Conservation (phyloP, 2,113 vertebrate genomes). For the Dinomys branickii region DNA sequence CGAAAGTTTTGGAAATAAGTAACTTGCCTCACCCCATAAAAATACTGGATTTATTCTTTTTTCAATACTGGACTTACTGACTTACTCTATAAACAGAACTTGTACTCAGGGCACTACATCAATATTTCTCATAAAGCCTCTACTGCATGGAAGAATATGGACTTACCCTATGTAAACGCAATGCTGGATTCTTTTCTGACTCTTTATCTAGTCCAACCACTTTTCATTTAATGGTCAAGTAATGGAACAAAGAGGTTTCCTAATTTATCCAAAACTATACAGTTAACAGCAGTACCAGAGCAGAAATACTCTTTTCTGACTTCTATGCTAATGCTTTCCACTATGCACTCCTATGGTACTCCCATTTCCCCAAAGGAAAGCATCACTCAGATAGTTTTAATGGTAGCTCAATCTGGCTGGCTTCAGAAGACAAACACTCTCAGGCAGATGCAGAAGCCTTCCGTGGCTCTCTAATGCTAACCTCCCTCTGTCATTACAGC, state of each 20-base stretch:
- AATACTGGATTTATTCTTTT: slow-evolving; percentile 5
- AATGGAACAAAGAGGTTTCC: slow-evolving; percentile 10
- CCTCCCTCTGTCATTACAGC: slow-evolving; percentile 25
- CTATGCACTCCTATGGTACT: neutral
- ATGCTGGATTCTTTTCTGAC: neutral
- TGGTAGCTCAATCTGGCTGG: neutral
- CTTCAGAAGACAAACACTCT: neutral
- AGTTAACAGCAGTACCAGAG: neutral
- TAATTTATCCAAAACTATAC: slow-evolving; percentile 12
- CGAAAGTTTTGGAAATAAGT: slow-evolving; percentile 51
- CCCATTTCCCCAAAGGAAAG: neutral
- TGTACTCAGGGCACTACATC: neutral
- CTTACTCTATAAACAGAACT: neutral
- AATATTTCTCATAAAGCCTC: neutral
- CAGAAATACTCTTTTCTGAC: neutral
- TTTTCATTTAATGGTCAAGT: slow-evolving; percentile 21
- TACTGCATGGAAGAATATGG: neutral
- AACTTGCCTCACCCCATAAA: slow-evolving; percentile 11
- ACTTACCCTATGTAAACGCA: neutral
- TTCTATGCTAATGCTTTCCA: neutral
- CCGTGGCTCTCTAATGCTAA: slow-evolving; percentile 1
- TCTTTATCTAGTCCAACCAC: neutral
- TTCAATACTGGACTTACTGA: neutral
- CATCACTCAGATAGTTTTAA: neutral
- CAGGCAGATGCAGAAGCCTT: neutral